Evolutionary conservation across 2,113 vertebrate genomes (phyloP), one percentile per base, ranked within the genome.

Genomic region (Toxostoma redivivum): DNA sequence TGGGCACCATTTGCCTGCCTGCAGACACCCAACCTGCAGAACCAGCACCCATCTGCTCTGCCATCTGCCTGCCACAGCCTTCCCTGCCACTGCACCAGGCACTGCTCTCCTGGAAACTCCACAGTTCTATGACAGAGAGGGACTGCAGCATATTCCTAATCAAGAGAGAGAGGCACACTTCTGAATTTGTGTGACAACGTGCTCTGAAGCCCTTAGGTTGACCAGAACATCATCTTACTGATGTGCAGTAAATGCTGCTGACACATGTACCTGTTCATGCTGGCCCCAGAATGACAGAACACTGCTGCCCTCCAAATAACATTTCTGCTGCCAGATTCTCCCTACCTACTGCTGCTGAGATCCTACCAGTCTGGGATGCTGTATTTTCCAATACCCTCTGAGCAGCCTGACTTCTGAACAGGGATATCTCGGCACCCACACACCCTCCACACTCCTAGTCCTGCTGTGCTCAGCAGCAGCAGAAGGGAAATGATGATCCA

Each of bases 171-270:
- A 48, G 31, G 20, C 8, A 9, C 27, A 51, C 35, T 47, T 73
- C 81, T 87, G 51, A 35, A 16, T 74, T 78, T 56, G 37, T n/a
- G 72, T 0, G 1, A 35, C 50, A 69, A 12, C 0, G 0, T 66
- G 35, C 38, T 80, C 45, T 47, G 42, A 28, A 76, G 47, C 18
- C 48, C 0, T 0, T 10, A 20, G 12, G 25, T 9, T 42, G 42
- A 22, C 35, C 37, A 40, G 33, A 21, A 22, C 3, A 5, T 40
- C 67, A 37, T 23, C 72, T 40, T 40, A 42, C 21, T n/a, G 60
- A 57, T 28, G 48, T 42, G 19, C 45, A 54, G 53, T 31, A 42
- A 84, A 53, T 6, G 38, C 15, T 71, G 51, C 64, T 81, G 61
- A 60, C 31, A 54, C 15, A 3, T 2, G 18, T 20, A 48, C 42